phyloP scores from a whole-genome alignment of 2,888 invertebrate genomes.

The Catocala nupta region DNA sequence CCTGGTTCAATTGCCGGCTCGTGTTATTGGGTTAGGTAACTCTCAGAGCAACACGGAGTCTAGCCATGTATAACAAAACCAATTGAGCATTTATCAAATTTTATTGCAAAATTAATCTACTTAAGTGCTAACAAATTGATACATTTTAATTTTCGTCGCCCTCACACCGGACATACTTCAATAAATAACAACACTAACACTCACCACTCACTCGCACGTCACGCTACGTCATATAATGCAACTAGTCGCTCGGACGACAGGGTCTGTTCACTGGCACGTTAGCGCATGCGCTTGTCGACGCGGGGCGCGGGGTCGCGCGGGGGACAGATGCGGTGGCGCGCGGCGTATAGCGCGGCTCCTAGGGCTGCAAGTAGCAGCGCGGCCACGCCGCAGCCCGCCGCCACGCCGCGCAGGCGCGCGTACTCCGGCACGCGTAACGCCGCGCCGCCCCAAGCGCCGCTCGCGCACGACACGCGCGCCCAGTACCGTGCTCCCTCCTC shows the following conservation, averaged over 20 bases:
- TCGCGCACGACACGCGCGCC: constrained; percentile 91
- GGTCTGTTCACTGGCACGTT: constrained; percentile 9
- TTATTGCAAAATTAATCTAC: no score
- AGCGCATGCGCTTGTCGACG: constrained; percentile 56
- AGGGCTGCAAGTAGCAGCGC: constrained; percentile 89
- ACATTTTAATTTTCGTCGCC: constrained; percentile 6
- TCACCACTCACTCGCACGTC: neutral
- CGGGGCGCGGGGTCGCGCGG: constrained; percentile 32
- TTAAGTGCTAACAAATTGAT: constrained; percentile 14
- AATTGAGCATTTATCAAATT: no score
- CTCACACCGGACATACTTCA: constrained; percentile 30
- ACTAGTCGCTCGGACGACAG: constrained; percentile 15
- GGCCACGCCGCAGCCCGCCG: constrained; percentile 90
- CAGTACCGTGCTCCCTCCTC: constrained; percentile 91
- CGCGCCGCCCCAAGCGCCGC: constrained; percentile 89
- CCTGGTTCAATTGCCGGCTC: no score
- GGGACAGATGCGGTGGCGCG: constrained; percentile 66
- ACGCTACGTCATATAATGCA: constrained; percentile 17
- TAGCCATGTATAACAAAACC: no score
- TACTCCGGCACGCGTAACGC: constrained; percentile 90
- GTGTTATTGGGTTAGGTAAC: no score
- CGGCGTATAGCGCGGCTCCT: constrained; percentile 86
- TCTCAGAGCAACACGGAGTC: no score
- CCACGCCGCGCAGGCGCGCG: constrained; percentile 90
- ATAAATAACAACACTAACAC: constrained; percentile 45